phyloP scores from a whole-genome alignment of 2,113 vertebrate genomes.

The Platichthys flesus region DNA sequence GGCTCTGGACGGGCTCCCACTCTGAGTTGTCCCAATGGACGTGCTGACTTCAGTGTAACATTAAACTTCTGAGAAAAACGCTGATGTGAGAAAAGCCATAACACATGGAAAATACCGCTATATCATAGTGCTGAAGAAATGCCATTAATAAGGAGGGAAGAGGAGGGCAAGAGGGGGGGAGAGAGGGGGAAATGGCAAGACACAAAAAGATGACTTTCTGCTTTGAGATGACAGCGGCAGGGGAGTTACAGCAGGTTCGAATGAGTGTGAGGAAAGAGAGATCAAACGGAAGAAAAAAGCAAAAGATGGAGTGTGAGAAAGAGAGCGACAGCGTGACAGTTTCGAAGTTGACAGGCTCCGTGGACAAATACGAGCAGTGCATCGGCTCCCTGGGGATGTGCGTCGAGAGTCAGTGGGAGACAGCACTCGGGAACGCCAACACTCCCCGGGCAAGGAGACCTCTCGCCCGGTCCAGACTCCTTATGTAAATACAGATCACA shows the following conservation, averaged over 20 bases:
- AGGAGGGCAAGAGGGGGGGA: neutral
- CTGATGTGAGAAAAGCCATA: constrained; percentile 7
- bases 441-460: constrained; percentile 72
- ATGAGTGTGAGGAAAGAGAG: neutral
- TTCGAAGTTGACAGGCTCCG: constrained; percentile 58
- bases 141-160: neutral
- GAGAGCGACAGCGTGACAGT: constrained; percentile 45
- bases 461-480: constrained; percentile 51
- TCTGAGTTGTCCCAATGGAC: neutral
- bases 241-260: constrained; percentile 3
- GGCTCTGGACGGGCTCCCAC: neutral
- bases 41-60: neutral
- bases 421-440: constrained; percentile 42
- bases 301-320: constrained; percentile 11
- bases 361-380: constrained; percentile 45
- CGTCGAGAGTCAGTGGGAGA: constrained; percentile 51
- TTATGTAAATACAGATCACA: constrained; percentile 70
- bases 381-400: constrained; percentile 53
- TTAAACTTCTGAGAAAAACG: constrained; percentile 19
- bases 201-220: constrained; percentile 16
- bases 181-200: constrained; percentile 1
- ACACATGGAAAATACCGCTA: neutral
- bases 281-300: constrained; percentile 17
- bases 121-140: neutral
- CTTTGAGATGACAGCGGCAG: constrained; percentile 7